Conservation (phyloP, 2,888 invertebrate genomes). For the Cantharis rufa region DNA sequence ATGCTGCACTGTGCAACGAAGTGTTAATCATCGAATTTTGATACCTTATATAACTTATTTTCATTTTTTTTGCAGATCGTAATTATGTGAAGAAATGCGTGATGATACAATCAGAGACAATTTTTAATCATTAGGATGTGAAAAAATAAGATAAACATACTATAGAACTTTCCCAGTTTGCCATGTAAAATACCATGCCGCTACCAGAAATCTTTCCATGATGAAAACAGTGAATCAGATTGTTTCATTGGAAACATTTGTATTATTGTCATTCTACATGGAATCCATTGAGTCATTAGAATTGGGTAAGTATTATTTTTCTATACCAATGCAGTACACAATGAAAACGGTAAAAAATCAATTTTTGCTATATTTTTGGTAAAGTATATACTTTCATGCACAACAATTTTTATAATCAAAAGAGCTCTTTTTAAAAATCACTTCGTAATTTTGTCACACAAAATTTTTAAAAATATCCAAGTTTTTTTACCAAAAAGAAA, state of each 20-base stretch:
- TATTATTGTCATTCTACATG: constrained; percentile 33
- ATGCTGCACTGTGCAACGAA: too few species aligned
- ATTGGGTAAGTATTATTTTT: constrained; percentile 36
- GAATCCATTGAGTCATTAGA: constrained; percentile 34
- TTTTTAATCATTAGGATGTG: neutral
- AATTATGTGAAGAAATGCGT: neutral
- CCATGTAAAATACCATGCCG: constrained; percentile 31
- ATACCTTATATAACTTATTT: neutral
- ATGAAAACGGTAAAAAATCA: too few species aligned
- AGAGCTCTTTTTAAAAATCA: too few species aligned
- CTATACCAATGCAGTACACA: too few species aligned
- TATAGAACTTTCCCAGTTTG: neutral
- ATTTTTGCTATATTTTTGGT: too few species aligned
- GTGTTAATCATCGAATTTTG: neutral
- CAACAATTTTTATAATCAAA: too few species aligned
- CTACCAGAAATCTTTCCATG: constrained; percentile 38
- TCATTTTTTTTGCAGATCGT: neutral
- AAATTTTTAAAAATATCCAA: too few species aligned
- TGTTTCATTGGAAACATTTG: constrained; percentile 36
- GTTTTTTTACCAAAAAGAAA: too few species aligned
- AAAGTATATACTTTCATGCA: too few species aligned
- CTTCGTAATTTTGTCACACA: too few species aligned
- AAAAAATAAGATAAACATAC: neutral
- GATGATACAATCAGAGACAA: neutral
- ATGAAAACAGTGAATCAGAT: constrained; percentile 42